Base-by-base conservation (phyloP, 2,113 vertebrate genomes). In the Mustela lutreola region DNA sequence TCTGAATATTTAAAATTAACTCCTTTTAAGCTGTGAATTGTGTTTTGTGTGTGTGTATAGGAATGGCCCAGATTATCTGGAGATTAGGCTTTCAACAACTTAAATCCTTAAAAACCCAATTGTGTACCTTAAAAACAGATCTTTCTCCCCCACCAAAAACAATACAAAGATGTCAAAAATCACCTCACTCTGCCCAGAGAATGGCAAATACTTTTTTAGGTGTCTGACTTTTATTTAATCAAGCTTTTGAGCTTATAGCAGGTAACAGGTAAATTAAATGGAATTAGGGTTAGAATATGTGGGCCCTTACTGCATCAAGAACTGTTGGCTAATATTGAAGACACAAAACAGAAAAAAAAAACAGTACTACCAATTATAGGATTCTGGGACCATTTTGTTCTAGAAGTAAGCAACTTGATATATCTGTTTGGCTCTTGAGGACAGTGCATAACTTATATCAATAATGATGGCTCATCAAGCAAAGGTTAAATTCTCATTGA, bases 1-100 rank as follows among this genome's bases (percentile, higher is more conserved):
- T 97, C 75, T 92, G 60, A 79, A 83, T 94, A 86, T 81, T 96
- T 96, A 79, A 97, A 87, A 83, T 92, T 81, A 48, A 90, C 10
- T 96, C 79, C 26, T 97, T 80, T 90, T 56, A 87, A 96, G 70
- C 16, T 26, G 24, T 91, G 36, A 87, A 22, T 84, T 21, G 45
- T 88, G 70, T 73, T 75, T 2, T 65, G 28, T 71, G 53, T 39
- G 19, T 94, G 22, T 65, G 6, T 94, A 2, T 76, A 83, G 63
- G 93, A 95, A 81, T 56, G 62, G 31, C 50, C 53, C 31, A 28
- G 4, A 6, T 94, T 94, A 82, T 53, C 53, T 91, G 33, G 16
- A 84, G 19, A 73, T 89, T 33, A 75, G 48, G n/a, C 33, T 91
- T 92, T 53, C 15, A 91, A 73, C 45, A 75, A 42, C 70, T 9